Percentiles rank a stretch among this genome's conserved stretches.
phyloP scores from a whole-genome alignment of 2,113 vertebrate species.

The Bombycilla garrulus region DNA sequence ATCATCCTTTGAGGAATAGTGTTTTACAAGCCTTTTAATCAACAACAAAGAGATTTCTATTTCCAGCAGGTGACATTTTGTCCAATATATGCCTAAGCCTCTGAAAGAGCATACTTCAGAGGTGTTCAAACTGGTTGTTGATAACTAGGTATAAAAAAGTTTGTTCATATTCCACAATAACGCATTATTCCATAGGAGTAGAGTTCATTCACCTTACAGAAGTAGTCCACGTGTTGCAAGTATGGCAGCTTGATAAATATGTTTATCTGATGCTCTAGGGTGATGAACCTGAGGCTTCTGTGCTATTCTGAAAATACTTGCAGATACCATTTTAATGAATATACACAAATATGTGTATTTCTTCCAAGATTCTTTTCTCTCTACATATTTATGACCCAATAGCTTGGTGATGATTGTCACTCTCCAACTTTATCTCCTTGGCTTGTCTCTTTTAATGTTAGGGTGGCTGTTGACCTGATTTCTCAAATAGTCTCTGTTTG shows the following conservation, averaged over 20 bases:
- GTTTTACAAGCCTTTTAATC: background rate
- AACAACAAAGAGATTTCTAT: background rate
- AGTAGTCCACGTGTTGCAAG: background rate
- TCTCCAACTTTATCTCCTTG: background rate
- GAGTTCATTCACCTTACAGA: background rate
- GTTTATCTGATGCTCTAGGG: background rate
- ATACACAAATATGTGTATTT: background rate
- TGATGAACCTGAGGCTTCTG: background rate
- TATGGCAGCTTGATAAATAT: background rate
- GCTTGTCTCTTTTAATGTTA: background rate
- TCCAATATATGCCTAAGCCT: background rate
- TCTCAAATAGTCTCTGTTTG: background rate
- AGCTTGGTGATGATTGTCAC: background rate
- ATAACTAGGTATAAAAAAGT: background rate
- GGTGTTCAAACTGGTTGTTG: background rate
- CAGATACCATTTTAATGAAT: background rate
- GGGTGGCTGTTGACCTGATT: background rate
- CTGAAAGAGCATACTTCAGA: background rate
- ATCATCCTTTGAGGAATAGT: background rate
- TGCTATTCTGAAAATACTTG: background rate
- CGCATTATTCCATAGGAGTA: background rate
- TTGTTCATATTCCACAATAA: background rate
- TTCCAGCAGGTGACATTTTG: background rate
- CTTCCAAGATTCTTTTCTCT: background rate
- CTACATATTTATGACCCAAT: background rate